Evolutionary conservation across 2,888 invertebrate genomes (phyloP).

Genomic region (Hyppa rectilinea): DNA sequence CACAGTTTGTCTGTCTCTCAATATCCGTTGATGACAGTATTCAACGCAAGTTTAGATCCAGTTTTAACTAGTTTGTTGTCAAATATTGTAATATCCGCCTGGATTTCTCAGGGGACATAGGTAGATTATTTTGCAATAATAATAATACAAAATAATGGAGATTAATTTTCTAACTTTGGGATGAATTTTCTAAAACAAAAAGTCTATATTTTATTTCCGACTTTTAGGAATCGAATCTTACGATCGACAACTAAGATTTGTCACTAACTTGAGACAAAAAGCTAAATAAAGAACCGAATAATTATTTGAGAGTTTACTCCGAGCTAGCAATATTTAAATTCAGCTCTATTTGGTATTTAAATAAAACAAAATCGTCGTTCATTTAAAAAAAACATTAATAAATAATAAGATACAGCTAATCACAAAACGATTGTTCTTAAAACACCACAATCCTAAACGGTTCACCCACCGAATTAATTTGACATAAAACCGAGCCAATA

Average conservation of each 20-base stretch:
- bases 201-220: neutral
- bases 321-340: neutral
- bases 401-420: slow-evolving; percentile 2
- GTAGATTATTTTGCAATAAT: neutral
- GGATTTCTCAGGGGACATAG: neutral
- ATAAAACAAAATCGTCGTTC: neutral
- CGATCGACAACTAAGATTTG: neutral
- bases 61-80: slow-evolving; percentile 46
- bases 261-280: neutral
- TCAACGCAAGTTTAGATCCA: slow-evolving; percentile 39
- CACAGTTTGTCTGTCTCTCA: slow-evolving; percentile 19
- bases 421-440: neutral
- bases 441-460: neutral
- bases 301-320: neutral
- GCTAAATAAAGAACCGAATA: neutral
- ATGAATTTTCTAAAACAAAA: neutral
- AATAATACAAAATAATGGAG: neutral
- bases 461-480: neutral
- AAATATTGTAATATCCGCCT: slow-evolving; percentile 13
- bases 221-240: neutral
- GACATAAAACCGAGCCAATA: slow-evolving; percentile 16
- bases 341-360: neutral
- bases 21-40: slow-evolving; percentile 33
- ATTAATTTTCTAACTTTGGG: neutral
- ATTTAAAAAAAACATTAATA: neutral